Conservation (phyloP, 2,797 vertebrate species). For the Antrozous pallidus region DNA sequence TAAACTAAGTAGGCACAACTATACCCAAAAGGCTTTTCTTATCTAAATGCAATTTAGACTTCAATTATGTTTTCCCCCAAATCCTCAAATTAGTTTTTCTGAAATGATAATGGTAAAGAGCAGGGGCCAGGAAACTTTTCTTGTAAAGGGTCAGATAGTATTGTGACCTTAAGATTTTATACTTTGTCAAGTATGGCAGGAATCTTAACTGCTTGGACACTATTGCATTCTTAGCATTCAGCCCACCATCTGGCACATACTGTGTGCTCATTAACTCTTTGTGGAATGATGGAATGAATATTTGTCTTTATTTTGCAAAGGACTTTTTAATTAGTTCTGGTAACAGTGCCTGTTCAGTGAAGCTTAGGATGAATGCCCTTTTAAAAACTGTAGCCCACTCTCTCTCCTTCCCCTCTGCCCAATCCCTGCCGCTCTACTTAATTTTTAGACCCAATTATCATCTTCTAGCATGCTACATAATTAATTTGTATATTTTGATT, state of each 20-base stretch:
- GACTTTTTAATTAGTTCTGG: background rate
- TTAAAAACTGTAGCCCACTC: background rate
- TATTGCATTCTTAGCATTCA: background rate
- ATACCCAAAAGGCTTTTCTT: background rate
- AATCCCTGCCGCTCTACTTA: background rate
- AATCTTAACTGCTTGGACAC: background rate
- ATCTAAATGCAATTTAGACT: background rate
- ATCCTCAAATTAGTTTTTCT: conserved; percentile 23
- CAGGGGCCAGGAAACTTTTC: background rate
- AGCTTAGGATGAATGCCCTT: background rate
- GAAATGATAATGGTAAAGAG: background rate
- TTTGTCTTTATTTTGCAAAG: background rate
- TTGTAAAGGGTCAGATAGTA: background rate
- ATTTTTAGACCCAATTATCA: background rate
- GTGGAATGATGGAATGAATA: background rate
- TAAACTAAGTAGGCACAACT: background rate
- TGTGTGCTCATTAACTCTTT: background rate
- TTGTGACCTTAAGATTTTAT: background rate
- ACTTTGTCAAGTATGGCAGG: background rate
- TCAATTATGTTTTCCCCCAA: background rate
- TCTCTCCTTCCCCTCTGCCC: background rate
- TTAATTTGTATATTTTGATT: background rate
- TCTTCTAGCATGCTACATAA: background rate
- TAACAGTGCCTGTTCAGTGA: background rate
- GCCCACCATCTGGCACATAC: fast-evolving